Evolutionary conservation across 2,888 invertebrate species (phyloP).

Genomic region (Andricus curvator): DNA sequence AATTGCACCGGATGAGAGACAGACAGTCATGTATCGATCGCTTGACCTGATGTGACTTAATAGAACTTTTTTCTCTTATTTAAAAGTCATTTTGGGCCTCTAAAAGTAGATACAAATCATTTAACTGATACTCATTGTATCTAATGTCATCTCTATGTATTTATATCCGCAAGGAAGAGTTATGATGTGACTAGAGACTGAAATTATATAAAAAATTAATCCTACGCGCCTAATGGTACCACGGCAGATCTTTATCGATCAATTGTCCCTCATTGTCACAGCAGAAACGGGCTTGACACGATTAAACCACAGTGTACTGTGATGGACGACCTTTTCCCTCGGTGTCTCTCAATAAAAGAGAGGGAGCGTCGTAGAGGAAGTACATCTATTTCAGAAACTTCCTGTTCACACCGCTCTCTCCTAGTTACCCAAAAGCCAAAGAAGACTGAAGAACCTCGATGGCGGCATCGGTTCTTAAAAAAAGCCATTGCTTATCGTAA

Average conservation of each 20-base stretch:
- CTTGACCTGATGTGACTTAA: not conserved
- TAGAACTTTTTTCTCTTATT: not conserved
- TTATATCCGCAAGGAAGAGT: not conserved
- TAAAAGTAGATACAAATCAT: not conserved
- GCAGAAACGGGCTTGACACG: not conserved
- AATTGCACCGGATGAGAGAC: constrained; percentile 5
- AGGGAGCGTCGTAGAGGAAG: constrained; percentile 36
- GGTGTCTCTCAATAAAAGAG: constrained; percentile 9
- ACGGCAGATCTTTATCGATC: constrained; percentile 11
- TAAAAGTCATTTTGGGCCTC: not conserved
- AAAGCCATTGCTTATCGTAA: constrained; percentile 66
- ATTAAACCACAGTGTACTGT: not conserved
- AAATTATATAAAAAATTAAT: not conserved
- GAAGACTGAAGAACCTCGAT: constrained; percentile 80
- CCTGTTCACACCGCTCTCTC: constrained; percentile 62
- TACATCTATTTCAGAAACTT: not conserved
- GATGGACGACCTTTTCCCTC: constrained; percentile 7
- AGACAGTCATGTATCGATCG: not conserved
- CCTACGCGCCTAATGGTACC: not conserved
- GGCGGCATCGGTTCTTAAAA: constrained; percentile 72
- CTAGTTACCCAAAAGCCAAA: constrained; percentile 81
- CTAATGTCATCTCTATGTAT: constrained; percentile 1
- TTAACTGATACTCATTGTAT: not conserved
- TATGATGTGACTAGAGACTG: not conserved
- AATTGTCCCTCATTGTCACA: constrained; percentile 2